Conservation (phyloP, 64 coral and sea anemone species). For the Montipora efflorescens region DNA sequence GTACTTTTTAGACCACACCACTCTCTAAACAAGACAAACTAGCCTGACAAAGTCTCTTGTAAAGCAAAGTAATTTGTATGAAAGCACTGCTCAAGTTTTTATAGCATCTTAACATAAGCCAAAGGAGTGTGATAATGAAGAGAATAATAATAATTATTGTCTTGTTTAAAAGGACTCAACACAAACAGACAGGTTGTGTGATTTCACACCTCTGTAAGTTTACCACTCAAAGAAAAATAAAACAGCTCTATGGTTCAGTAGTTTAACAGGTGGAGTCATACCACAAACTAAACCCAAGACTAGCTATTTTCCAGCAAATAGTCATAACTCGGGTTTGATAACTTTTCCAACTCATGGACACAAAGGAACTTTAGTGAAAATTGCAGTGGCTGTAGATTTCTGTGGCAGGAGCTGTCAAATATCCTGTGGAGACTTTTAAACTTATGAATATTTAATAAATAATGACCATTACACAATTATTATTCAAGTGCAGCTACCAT, state of each 20-base stretch:
- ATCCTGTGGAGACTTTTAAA: neutral
- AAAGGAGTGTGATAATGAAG: too few species aligned
- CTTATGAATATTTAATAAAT: constrained; percentile 1
- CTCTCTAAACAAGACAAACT: too few species aligned
- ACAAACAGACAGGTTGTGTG: neutral
- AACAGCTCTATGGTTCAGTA: constrained; percentile 13
- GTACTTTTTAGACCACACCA: too few species aligned
- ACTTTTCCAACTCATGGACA: neutral
- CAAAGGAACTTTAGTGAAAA: neutral
- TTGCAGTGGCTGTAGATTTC: neutral
- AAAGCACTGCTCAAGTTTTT: too few species aligned
- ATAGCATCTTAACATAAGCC: too few species aligned
- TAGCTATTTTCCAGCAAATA: neutral
- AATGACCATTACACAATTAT: neutral
- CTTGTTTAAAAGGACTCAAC: neutral
- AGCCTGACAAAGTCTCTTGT: too few species aligned
- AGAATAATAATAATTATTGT: too few species aligned
- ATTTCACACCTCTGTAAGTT: constrained; percentile 30
- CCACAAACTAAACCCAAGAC: neutral
- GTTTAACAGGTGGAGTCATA: constrained; percentile 18
- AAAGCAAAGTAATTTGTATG: too few species aligned
- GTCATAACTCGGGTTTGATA: neutral
- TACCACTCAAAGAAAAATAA: neutral
- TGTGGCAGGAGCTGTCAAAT: neutral
- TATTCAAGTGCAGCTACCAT: neutral